Conservation (phyloP, 2,888 invertebrate species). For the Orchesella flavescens region DNA sequence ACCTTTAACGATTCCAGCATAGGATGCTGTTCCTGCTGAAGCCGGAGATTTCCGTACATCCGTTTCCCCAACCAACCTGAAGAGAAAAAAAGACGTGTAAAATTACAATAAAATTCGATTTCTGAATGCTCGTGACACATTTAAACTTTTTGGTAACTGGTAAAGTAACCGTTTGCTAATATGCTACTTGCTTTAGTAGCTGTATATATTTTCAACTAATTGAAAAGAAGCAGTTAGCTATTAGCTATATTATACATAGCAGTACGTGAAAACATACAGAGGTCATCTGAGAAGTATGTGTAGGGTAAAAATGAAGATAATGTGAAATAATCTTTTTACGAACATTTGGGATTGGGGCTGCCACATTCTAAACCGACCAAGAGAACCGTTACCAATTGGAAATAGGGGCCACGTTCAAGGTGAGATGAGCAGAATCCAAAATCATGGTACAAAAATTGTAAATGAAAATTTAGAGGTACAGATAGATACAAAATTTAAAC, state of each 20-base stretch:
- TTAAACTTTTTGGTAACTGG: too few species aligned
- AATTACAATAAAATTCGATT: background rate
- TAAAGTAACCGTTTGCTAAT: too few species aligned
- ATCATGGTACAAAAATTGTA: background rate
- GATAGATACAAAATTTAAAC: too few species aligned
- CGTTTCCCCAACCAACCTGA: slow-evolving; percentile 68
- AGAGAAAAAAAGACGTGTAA: slow-evolving; percentile 1
- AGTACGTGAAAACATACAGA: background rate
- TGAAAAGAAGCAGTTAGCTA: background rate
- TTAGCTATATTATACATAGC: background rate
- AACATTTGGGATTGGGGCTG: slow-evolving; percentile 42
- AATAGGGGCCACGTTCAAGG: background rate
- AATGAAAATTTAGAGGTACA: too few species aligned
- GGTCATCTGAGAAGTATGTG: background rate
- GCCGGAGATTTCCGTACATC: slow-evolving; percentile 66
- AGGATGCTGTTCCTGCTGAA: slow-evolving; percentile 76
- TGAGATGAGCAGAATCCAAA: slow-evolving; percentile 6
- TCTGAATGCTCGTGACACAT: too few species aligned
- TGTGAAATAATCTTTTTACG: slow-evolving; percentile 18
- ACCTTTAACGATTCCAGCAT: slow-evolving; percentile 93
- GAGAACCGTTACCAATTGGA: slow-evolving; percentile 2
- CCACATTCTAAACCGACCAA: slow-evolving; percentile 39
- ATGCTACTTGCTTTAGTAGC: too few species aligned
- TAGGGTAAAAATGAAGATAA: background rate
- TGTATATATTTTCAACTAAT: too few species aligned